A percentile compares a stretch with the other conserved stretches of the same genome.
Evolutionary conservation across 1,140 invertebrate genomes (phyloP).

Genomic region (Drosophila varians): DNA sequence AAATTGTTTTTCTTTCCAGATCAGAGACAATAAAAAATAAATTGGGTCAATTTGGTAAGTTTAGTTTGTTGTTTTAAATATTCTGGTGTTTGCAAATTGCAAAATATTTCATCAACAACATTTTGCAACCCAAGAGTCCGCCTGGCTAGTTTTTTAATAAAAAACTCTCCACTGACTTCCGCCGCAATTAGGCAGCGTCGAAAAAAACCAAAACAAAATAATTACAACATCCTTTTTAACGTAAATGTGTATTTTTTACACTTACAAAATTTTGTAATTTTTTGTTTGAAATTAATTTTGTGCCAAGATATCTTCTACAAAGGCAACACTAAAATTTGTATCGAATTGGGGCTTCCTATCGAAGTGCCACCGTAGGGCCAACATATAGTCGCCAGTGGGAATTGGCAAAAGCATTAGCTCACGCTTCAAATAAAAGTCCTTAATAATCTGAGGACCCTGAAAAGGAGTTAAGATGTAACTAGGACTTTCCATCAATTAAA

Average conservation of each 20-base stretch:
- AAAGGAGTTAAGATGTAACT: no score
- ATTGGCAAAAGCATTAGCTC: neutral
- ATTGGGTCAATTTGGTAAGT: conserved; percentile 44
- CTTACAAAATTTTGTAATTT: no score
- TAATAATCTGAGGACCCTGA: neutral
- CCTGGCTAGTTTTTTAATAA: conserved; percentile 22
- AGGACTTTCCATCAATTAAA: no score
- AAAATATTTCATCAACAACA: conserved; percentile 2
- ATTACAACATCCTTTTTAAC: conserved; percentile 9
- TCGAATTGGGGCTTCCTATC: neutral
- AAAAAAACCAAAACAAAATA: conserved; percentile 7
- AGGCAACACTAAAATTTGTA: neutral
- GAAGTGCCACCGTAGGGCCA: neutral
- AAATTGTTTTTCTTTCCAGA: conserved; percentile 38
- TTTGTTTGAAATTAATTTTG: no score
- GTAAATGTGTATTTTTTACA: no score
- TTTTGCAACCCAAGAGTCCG: no score
- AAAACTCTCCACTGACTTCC: conserved; percentile 59
- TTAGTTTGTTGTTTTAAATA: neutral
- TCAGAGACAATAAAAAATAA: conserved; percentile 60
- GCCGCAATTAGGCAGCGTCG: conserved; percentile 22
- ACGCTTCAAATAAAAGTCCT: neutral
- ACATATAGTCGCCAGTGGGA: neutral
- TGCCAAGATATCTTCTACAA: no score
- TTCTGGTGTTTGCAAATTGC: neutral